A percentile compares a stretch with the other conserved stretches of the same genome.
phyloP scores from a whole-genome alignment of 2,113 vertebrate species.

The Conger conger region DNA sequence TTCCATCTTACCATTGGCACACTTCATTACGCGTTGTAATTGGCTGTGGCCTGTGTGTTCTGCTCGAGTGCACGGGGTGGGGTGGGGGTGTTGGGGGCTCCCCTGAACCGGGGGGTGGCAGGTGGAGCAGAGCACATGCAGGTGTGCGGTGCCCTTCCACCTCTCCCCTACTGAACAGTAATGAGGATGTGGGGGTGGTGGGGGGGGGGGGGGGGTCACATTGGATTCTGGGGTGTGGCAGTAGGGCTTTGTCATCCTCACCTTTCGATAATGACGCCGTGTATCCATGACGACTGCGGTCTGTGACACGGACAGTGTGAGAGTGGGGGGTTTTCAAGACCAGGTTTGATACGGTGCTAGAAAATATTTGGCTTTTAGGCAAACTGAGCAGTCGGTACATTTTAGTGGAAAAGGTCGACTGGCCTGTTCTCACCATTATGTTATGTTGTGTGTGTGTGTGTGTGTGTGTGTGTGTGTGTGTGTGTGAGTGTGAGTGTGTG shows the following conservation, averaged over 20 bases:
- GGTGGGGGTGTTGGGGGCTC: neutral
- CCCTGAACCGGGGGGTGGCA: neutral
- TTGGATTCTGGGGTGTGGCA: neutral
- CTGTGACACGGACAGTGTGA: too few species aligned
- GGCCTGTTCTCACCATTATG: too few species aligned
- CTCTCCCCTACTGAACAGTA: neutral
- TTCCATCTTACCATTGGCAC: neutral
- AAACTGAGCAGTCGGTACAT: too few species aligned
- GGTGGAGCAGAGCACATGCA: neutral
- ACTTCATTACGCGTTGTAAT: slow-evolving; percentile 4
- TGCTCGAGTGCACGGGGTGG: neutral
- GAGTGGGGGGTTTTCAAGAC: too few species aligned
- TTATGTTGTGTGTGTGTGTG: too few species aligned
- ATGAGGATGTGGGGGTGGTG: neutral
- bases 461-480: too few species aligned
- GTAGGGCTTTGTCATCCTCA: neutral
- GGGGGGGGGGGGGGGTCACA: neutral
- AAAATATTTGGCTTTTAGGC: too few species aligned
- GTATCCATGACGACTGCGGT: neutral
- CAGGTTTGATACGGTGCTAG: too few species aligned
- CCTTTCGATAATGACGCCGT: neutral
- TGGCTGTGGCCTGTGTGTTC: neutral
- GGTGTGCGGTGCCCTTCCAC: neutral
- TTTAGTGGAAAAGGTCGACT: too few species aligned
- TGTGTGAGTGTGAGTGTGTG: neutral